Conservation (phyloP, 2,797 vertebrate genomes). For the Channa striata region DNA sequence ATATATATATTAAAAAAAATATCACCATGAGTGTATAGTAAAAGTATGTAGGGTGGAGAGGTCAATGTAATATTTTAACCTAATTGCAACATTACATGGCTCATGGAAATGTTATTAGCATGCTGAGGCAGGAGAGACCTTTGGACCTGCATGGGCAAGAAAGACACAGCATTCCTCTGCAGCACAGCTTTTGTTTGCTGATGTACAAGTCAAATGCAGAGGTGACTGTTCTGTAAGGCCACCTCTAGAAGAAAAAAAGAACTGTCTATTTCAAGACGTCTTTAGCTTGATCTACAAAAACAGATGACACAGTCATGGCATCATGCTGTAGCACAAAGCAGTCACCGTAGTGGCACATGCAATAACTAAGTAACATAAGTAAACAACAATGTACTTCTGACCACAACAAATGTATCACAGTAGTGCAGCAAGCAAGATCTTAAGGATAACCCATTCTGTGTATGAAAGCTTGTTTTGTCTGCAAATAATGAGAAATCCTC, state of each 20-base stretch:
- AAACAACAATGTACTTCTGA: slow-evolving; percentile 46
- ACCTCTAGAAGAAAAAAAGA: slow-evolving; percentile 22
- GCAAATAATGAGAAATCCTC: slow-evolving; percentile 71
- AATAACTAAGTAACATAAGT: slow-evolving; percentile 41
- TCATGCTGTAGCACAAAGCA: slow-evolving; percentile 73
- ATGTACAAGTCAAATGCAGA: slow-evolving; percentile 46
- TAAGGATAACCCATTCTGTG: slow-evolving; percentile 57
- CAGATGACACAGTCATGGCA: slow-evolving; percentile 67
- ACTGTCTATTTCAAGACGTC: slow-evolving; percentile 35
- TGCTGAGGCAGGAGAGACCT: slow-evolving; percentile 68
- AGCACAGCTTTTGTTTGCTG: slow-evolving; percentile 53
- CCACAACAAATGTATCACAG: slow-evolving; percentile 31
- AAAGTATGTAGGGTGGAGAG: slow-evolving; percentile 4
- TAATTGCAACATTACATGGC: slow-evolving; percentile 11
- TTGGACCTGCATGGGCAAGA: slow-evolving; percentile 72
- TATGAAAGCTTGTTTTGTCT: slow-evolving; percentile 81
- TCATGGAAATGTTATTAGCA: slow-evolving; percentile 46
- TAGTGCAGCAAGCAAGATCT: slow-evolving; percentile 39
- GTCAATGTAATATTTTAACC: slow-evolving; percentile 37
- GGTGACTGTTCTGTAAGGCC: slow-evolving; percentile 60
- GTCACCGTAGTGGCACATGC: slow-evolving; percentile 62
- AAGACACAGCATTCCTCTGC: slow-evolving; percentile 62
- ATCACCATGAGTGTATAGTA: neutral
- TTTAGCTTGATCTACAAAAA: slow-evolving; percentile 38
- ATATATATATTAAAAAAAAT: neutral